phyloP scores from a whole-genome alignment of 2,113 vertebrate genomes.

The Rissa tridactyla region DNA sequence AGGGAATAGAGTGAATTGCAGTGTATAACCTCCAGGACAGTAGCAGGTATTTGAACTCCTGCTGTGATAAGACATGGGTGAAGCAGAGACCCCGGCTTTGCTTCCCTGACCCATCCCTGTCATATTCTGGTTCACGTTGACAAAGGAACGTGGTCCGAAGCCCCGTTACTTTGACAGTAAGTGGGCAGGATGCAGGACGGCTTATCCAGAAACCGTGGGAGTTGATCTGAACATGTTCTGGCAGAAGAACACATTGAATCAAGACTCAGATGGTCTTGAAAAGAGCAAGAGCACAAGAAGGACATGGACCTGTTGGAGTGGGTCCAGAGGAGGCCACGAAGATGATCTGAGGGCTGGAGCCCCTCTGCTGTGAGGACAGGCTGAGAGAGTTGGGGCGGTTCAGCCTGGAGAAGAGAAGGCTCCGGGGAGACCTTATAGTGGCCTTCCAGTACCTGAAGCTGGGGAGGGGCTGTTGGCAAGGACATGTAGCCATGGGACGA shows the following conservation, averaged over 20 bases:
- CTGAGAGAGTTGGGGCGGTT: too few relatives aligned
- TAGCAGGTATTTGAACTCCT: neutral
- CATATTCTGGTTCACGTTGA: neutral
- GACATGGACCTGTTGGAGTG: too few relatives aligned
- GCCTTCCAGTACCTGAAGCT: too few relatives aligned
- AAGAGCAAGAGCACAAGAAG: neutral
- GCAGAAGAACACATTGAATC: neutral
- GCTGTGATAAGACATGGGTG: neutral
- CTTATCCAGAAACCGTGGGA: neutral
- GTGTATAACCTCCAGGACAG: neutral
- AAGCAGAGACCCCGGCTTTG: neutral
- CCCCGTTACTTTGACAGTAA: neutral
- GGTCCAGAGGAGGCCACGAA: too few relatives aligned
- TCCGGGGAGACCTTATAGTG: too few relatives aligned
- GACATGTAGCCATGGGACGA: too few relatives aligned
- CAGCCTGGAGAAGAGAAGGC: too few relatives aligned
- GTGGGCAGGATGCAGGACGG: neutral
- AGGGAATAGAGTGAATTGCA: neutral
- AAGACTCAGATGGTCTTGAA: neutral
- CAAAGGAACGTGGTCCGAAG: neutral
- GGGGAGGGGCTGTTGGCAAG: too few relatives aligned
- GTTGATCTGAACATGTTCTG: neutral
- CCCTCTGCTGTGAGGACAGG: too few relatives aligned
- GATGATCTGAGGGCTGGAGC: too few relatives aligned
- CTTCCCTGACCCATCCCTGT: neutral